Percentiles rank a stretch among this genome's conserved stretches.
Conservation (phyloP, 2,113 vertebrate genomes). For the Boulengeromyrus knoepffleri region DNA sequence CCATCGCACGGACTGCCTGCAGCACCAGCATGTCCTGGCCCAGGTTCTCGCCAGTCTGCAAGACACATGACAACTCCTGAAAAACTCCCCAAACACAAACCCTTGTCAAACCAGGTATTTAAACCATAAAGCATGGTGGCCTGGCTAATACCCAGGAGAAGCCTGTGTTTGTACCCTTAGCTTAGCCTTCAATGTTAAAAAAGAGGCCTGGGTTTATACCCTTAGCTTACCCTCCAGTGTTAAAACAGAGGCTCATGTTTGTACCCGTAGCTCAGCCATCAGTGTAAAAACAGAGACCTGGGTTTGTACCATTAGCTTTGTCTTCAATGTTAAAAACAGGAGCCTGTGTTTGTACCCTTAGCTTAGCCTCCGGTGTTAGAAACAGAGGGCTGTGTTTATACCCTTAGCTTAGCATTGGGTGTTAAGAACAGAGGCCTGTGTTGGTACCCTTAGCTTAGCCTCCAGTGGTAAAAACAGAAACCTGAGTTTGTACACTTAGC, state of each 20-base stretch:
- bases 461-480: not conserved
- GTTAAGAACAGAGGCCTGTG: not conserved
- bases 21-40: constrained; percentile 95
- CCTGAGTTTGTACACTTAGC: not conserved
- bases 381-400: not conserved
- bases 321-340: not conserved
- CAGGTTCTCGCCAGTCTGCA: constrained; percentile 83
- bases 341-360: not conserved
- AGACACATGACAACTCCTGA: not conserved
- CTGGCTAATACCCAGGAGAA: not conserved
- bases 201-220: not conserved
- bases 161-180: not conserved
- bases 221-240: too few species aligned
- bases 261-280: not conserved
- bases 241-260: not conserved
- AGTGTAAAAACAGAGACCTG: not conserved
- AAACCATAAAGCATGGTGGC: not conserved
- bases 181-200: not conserved
- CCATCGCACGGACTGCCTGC: constrained; percentile 88
- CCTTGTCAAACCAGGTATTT: not conserved
- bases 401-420: not conserved
- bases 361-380: not conserved
- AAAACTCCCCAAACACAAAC: not conserved
- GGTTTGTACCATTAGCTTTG: not conserved
- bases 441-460: not conserved